These are phyloP conservation scores for Delphinapterus leucas DNA, from an alignment of 2,113 vertebrate genomes.

Conservation along the genomic window DNA sequence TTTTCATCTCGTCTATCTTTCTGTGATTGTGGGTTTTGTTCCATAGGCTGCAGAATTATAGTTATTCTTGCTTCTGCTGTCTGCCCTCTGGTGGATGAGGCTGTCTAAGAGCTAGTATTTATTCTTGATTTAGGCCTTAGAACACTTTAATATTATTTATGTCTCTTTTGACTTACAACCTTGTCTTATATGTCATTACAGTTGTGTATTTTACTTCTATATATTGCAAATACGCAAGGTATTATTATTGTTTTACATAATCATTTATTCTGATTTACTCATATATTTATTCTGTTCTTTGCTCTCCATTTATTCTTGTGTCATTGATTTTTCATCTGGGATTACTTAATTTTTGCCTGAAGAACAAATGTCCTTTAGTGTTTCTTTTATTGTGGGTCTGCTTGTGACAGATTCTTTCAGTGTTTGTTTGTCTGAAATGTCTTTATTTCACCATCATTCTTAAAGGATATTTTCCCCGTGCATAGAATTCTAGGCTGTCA, in stretches of 20 bases:
- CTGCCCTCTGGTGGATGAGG: too few relatives aligned
- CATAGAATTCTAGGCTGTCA: background rate
- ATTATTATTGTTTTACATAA: background rate
- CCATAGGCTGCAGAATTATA: too few relatives aligned
- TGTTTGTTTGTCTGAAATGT: slow-evolving; percentile 2
- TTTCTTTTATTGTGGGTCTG: background rate
- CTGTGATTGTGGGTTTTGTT: too few relatives aligned
- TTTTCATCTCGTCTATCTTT: too few relatives aligned
- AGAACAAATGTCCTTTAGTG: background rate
- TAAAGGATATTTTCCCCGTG: background rate
- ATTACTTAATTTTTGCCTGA: background rate
- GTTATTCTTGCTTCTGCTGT: too few relatives aligned
- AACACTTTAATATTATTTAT: background rate
- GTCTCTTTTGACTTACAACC: background rate
- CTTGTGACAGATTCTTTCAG: background rate
- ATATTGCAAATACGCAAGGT: background rate
- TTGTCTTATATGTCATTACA: background rate
- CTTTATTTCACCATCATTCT: background rate
- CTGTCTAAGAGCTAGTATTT: background rate
- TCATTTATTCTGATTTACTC: background rate
- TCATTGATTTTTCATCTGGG: background rate
- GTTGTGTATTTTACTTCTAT: background rate
- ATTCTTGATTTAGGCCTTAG: background rate
- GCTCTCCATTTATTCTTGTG: background rate
- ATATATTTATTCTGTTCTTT: background rate